These are phyloP conservation scores for Oreochromis grahami DNA, from an alignment of 2,797 vertebrate species.

Conservation along the genomic window DNA sequence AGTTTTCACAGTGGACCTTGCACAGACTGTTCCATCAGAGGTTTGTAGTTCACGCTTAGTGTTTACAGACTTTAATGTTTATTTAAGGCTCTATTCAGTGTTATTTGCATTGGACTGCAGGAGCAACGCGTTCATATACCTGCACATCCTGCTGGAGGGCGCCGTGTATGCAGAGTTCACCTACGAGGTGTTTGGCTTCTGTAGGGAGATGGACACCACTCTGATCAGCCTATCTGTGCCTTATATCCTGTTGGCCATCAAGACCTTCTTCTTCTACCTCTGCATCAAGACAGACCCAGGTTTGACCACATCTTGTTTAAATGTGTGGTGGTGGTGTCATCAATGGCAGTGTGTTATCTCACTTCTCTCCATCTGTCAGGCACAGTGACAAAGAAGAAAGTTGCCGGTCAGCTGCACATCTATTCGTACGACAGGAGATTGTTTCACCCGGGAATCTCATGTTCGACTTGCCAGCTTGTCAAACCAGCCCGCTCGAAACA, in stretches of 20 bases:
- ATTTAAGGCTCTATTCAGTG: not conserved
- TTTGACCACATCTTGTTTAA: not conserved
- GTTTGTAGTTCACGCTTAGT: constrained; percentile 55
- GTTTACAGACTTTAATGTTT: not conserved
- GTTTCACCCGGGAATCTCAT: constrained; percentile 79
- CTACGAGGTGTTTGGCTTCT: constrained; percentile 87
- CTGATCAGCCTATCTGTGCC: constrained; percentile 79
- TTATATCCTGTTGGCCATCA: constrained; percentile 81
- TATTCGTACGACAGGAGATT: constrained; percentile 85
- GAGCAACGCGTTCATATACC: constrained; percentile 80
- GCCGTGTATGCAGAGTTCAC: constrained; percentile 87
- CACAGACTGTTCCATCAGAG: constrained; percentile 88
- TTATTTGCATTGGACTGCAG: constrained; percentile 63
- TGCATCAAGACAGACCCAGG: constrained; percentile 87
- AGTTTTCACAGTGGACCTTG: constrained; percentile 51
- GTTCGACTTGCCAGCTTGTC: constrained; percentile 80
- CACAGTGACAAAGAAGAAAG: constrained; percentile 81
- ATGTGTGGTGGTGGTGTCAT: not conserved
- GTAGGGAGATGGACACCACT: constrained; percentile 84
- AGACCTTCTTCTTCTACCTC: constrained; percentile 81
- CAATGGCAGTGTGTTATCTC: not conserved
- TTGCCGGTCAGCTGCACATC: constrained; percentile 65
- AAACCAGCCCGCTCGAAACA: constrained; percentile 96
- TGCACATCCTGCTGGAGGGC: constrained; percentile 84
- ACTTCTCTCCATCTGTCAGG: constrained; percentile 65